Conservation (phyloP, 2,113 vertebrate genomes). For the Chroicocephalus ridibundus region DNA sequence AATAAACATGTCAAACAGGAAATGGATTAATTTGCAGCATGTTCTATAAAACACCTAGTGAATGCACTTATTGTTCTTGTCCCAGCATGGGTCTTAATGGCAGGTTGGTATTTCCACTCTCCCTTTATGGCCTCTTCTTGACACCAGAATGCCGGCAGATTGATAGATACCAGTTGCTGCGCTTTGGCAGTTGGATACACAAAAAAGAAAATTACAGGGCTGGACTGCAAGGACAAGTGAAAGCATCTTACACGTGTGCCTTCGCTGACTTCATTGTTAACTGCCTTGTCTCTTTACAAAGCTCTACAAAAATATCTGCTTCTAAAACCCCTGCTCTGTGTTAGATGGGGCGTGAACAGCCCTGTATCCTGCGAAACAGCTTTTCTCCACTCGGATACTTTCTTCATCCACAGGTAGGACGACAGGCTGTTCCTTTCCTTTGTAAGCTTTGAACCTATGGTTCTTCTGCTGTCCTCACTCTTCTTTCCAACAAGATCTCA, state of each 20-base stretch:
- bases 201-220: conserved; percentile 15
- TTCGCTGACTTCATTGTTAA: background rate
- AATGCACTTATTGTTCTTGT: background rate
- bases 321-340: background rate
- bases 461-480: background rate
- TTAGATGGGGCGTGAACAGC: background rate
- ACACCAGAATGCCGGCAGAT: conserved; percentile 17
- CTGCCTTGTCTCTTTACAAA: background rate
- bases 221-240: background rate
- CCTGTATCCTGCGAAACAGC: background rate
- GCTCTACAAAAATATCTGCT: background rate
- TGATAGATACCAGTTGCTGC: background rate
- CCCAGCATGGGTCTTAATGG: background rate
- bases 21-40: conserved; percentile 24
- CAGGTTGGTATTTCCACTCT: conserved; percentile 14
- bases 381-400: background rate
- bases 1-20: conserved; percentile 23
- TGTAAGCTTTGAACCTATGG: background rate
- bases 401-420: background rate
- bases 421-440: background rate
- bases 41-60: background rate
- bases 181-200: background rate
- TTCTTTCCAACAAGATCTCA: background rate
- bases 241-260: background rate
- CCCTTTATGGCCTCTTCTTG: conserved; percentile 14